These are phyloP conservation scores for Agrochola macilenta DNA, from an alignment of 2,888 invertebrate species.

Conservation along the genomic window DNA sequence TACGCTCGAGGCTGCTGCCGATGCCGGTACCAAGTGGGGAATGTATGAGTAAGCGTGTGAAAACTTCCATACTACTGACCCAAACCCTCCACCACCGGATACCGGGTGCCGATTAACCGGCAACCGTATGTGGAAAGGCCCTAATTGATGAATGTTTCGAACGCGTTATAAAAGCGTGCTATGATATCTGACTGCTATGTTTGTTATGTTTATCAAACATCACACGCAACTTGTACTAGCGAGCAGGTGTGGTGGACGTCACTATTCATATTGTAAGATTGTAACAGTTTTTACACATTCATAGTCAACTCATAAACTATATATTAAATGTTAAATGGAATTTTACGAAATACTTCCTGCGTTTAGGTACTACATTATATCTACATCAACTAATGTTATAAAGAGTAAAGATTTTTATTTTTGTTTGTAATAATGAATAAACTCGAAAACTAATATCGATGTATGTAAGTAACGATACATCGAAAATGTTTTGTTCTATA, in stretches of 20 bases:
- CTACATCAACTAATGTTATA: not conserved
- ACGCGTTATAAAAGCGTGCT: constrained; percentile 3
- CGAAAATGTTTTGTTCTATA: no score
- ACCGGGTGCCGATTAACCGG: not conserved
- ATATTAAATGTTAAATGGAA: not conserved
- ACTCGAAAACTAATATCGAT: no score
- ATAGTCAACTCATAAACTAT: not conserved
- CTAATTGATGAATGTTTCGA: constrained; percentile 15
- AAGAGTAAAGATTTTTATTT: no score
- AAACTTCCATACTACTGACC: constrained; percentile 17
- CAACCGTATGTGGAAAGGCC: constrained; percentile 14
- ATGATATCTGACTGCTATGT: not conserved
- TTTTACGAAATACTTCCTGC: constrained; percentile 21
- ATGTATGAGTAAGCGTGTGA: constrained; percentile 14
- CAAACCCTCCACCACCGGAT: constrained; percentile 12
- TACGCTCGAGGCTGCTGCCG: not conserved
- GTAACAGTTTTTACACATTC: constrained; percentile 10
- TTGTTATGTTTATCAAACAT: constrained; percentile 23
- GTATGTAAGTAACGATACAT: no score
- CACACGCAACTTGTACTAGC: not conserved
- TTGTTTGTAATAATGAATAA: no score
- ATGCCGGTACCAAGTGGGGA: not conserved
- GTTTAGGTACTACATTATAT: no score
- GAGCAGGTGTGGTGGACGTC: constrained; percentile 1
- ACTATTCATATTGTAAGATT: constrained; percentile 1